Evolutionary conservation across 2,797 vertebrate species (phyloP).

Genomic region (Acipenser ruthenus): DNA sequence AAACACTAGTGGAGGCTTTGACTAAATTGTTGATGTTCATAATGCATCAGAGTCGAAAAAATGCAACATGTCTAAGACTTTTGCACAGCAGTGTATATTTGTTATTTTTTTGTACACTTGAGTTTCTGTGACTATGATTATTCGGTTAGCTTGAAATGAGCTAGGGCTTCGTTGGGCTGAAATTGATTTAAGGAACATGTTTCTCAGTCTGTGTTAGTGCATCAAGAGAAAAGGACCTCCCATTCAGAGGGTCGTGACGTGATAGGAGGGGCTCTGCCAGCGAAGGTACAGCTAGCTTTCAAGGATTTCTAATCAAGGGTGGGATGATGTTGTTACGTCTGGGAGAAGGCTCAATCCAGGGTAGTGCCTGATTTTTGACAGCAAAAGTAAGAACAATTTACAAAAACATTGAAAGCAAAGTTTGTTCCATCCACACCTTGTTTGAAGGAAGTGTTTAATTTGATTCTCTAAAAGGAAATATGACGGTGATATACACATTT

Average conservation of each 20-base stretch:
- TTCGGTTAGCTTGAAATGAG: conserved; percentile 33
- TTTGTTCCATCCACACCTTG: neutral
- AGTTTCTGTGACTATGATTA: conserved; percentile 20
- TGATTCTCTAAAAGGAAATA: too few species aligned
- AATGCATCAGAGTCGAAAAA: too few species aligned
- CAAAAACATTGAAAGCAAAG: neutral
- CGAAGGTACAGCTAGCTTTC: conserved; percentile 44
- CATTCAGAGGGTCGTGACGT: conserved; percentile 47
- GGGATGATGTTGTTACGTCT: neutral
- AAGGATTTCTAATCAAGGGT: conserved; percentile 25
- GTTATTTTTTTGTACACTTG: neutral
- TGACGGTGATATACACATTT: too few species aligned
- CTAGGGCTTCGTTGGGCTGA: conserved; percentile 20
- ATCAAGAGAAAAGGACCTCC: conserved; percentile 47
- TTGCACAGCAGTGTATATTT: too few species aligned
- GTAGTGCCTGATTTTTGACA: neutral
- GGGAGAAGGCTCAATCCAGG: conserved; percentile 14
- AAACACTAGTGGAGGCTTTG: too few species aligned
- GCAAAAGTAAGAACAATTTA: neutral
- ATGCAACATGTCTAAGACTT: too few species aligned
- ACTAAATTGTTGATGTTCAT: too few species aligned
- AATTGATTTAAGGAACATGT: conserved; percentile 40
- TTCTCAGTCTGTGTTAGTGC: conserved; percentile 49
- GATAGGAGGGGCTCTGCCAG: conserved; percentile 46
- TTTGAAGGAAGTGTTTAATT: too few species aligned